Percentiles rank a stretch among this genome's conserved stretches.
Conservation (phyloP, 2,113 vertebrate genomes). For the Grallaria varia region DNA sequence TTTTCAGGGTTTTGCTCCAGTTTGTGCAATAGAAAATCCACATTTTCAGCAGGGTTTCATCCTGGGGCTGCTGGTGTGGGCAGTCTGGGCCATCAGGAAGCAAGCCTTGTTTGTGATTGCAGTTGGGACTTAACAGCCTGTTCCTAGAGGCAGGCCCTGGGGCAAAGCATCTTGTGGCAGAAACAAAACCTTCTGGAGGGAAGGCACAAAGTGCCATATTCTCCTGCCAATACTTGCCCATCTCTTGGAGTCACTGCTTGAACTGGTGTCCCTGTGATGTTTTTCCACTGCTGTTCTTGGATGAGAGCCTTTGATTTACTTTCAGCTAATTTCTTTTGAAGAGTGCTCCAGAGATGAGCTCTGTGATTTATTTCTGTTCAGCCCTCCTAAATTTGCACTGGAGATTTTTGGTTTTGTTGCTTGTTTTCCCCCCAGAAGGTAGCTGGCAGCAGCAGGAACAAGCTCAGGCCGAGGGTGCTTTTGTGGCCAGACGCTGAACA, state of each 20-base stretch:
- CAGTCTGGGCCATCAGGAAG: not conserved
- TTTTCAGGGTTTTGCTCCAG: not conserved
- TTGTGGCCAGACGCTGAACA: not conserved
- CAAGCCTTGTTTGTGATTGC: not conserved
- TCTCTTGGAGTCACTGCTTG: not conserved
- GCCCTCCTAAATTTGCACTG: not conserved
- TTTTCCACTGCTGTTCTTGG: not conserved
- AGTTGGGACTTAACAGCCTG: not conserved
- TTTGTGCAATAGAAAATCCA: not conserved
- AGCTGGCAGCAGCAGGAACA: not conserved
- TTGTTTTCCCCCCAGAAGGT: not conserved
- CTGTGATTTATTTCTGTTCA: not conserved
- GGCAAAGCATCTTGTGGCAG: not conserved
- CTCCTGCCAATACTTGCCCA: not conserved
- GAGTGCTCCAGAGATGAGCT: not conserved
- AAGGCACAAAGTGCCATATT: not conserved
- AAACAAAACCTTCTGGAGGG: not conserved
- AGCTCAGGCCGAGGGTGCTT: not conserved
- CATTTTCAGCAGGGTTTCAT: not conserved
- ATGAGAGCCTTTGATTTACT: not conserved
- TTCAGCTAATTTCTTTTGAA: constrained; percentile 25
- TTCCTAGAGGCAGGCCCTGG: not conserved
- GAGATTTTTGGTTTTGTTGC: not conserved
- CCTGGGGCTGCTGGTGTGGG: not conserved
- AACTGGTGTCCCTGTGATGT: not conserved